phyloP scores from a whole-genome alignment of 2,888 invertebrate species.

The Phania funesta region DNA sequence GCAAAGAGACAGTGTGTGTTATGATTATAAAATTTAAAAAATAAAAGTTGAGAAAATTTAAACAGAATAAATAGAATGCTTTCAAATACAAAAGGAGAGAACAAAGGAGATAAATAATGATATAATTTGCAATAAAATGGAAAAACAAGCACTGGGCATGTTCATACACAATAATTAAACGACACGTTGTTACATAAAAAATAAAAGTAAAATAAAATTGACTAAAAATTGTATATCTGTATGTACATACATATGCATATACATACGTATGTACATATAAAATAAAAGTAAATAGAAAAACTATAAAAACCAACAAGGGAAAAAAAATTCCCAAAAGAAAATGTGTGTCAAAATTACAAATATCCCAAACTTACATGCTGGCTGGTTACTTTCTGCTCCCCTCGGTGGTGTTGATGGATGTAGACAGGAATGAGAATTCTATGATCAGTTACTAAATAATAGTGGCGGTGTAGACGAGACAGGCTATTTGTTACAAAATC shows the following conservation, averaged over 20 bases:
- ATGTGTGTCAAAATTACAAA: background rate
- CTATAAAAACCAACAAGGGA: background rate
- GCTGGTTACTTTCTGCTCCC: conserved; percentile 1
- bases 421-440: background rate
- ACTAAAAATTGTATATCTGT: background rate
- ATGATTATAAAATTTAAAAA: conserved; percentile 18
- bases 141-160: conserved; percentile 8
- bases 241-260: background rate
- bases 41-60: conserved; percentile 14
- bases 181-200: conserved; percentile 16
- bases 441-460: background rate
- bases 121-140: conserved; percentile 24
- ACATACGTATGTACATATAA: background rate
- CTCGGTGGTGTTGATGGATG: background rate
- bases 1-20: background rate
- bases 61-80: conserved; percentile 16
- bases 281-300: too few species aligned
- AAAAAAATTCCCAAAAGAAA: background rate
- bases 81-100: background rate
- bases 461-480: background rate
- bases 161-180: background rate
- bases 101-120: conserved; percentile 3
- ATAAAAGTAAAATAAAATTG: background rate
- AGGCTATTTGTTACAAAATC: conserved; percentile 8
- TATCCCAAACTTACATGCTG: conserved; percentile 36